phyloP scores from a whole-genome alignment of 92 coral and sea anemone species.

The Diadumene lineata region DNA sequence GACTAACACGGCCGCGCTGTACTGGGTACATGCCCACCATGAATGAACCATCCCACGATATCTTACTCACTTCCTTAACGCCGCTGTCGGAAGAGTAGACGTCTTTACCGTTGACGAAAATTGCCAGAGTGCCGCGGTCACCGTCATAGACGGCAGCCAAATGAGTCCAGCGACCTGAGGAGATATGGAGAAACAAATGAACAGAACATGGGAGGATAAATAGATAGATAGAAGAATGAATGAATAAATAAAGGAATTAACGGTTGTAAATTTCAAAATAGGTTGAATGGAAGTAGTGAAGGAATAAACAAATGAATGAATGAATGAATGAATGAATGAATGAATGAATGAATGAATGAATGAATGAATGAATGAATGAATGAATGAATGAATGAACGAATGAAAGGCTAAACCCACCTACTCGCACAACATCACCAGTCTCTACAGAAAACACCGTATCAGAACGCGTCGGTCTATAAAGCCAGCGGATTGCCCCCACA shows the following conservation, averaged over 20 bases:
- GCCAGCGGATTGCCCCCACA: conserved; percentile 49
- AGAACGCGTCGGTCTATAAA: conserved; percentile 17
- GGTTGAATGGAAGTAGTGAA: not conserved
- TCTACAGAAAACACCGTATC: conserved; percentile 30
- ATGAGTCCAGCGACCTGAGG: conserved; percentile 63
- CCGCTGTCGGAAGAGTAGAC: conserved; percentile 14
- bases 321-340: not conserved
- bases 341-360: not conserved
- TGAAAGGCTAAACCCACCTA: conserved; percentile 34
- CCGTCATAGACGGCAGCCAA: conserved; percentile 60
- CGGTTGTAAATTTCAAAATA: not conserved
- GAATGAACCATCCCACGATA: conserved; percentile 50
- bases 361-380: not conserved
- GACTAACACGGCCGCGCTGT: conserved; percentile 17
- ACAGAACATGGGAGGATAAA: no score
- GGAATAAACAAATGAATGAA: not conserved
- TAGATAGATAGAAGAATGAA: not conserved
- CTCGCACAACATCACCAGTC: conserved; percentile 44
- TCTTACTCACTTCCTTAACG: conserved; percentile 33
- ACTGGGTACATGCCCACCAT: conserved; percentile 48
- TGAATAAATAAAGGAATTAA: not conserved
- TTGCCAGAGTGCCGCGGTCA: conserved; percentile 34
- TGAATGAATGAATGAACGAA: not conserved
- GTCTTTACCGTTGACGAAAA: conserved; percentile 59
- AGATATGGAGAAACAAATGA: not conserved